A percentile compares a stretch with the other conserved stretches of the same genome.
These are phyloP conservation scores for Patella caerulea DNA, from an alignment of 2,888 invertebrate genomes.

Conservation along the genomic window DNA sequence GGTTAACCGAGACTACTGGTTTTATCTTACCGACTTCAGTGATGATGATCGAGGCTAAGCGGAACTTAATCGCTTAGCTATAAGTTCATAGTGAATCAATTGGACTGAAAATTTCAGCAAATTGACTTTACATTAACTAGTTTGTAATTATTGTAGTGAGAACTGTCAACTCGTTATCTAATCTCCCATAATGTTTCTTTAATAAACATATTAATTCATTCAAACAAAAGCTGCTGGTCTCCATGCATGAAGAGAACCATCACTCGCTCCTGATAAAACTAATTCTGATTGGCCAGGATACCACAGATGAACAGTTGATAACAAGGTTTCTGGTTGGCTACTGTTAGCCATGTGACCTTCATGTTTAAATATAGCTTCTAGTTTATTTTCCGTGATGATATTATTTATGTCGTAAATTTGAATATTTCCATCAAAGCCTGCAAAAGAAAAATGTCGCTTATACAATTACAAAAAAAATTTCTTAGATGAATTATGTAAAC, in stretches of 20 bases:
- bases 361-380: slow-evolving; percentile 40
- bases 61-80: no score
- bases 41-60: no score
- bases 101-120: no score
- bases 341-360: slow-evolving; percentile 44
- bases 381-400: neutral
- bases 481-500: no score
- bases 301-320: slow-evolving; percentile 40
- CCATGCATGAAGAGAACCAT: slow-evolving; percentile 52
- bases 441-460: slow-evolving; percentile 15
- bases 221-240: slow-evolving; percentile 20
- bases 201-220: neutral
- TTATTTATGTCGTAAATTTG: slow-evolving; percentile 30
- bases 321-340: slow-evolving; percentile 33
- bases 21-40: no score
- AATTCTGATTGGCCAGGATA: slow-evolving; percentile 41
- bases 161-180: no score
- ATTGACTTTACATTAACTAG: no score
- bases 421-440: slow-evolving; percentile 47
- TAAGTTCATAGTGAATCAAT: no score
- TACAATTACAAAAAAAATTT: neutral
- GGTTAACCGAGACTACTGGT: no score
- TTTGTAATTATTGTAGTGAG: no score
- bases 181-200: no score
- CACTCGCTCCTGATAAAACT: slow-evolving; percentile 43